phyloP scores from a whole-genome alignment of 2,888 invertebrate species.

The Galeopsomyia nigrocyanea region DNA sequence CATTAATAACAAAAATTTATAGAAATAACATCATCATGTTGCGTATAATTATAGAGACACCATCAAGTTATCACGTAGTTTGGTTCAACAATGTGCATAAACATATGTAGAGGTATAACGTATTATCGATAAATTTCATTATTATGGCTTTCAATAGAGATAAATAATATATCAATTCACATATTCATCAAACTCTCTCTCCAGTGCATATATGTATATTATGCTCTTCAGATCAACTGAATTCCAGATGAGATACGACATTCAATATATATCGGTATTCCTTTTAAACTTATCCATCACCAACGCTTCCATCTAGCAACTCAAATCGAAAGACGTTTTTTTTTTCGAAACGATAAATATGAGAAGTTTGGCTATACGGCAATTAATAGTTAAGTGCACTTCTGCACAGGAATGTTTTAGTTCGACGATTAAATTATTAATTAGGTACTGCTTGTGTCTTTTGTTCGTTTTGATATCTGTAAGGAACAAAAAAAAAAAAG shows the following conservation, averaged over 20 bases:
- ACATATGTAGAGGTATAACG: not conserved
- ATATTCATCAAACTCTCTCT: not conserved
- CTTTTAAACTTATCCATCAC: conserved; percentile 20
- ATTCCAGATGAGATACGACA: conserved; percentile 21
- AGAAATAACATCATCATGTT: conserved; percentile 28
- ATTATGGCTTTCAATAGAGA: not conserved
- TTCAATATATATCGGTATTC: conserved; percentile 11
- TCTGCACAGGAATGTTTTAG: conserved; percentile 42
- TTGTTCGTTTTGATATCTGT: not conserved
- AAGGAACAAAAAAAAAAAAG: not conserved
- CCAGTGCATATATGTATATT: not conserved
- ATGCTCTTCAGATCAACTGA: conserved; percentile 26
- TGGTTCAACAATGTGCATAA: conserved; percentile 4
- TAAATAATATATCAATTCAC: too few relatives aligned
- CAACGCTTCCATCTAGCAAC: conserved; percentile 10
- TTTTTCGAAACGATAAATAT: conserved; percentile 8
- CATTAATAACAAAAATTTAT: conserved; percentile 42
- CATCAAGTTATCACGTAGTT: conserved; percentile 10
- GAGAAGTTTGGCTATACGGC: conserved; percentile 3
- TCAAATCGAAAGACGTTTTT: not conserved
- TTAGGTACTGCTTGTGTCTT: conserved; percentile 15
- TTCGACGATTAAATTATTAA: conserved; percentile 22
- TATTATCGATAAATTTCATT: not conserved
- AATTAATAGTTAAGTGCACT: conserved; percentile 3
- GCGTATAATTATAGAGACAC: conserved; percentile 1